Evolutionary conservation across 2,888 invertebrate genomes (phyloP).

Genomic region (Luffia ferchaultella): DNA sequence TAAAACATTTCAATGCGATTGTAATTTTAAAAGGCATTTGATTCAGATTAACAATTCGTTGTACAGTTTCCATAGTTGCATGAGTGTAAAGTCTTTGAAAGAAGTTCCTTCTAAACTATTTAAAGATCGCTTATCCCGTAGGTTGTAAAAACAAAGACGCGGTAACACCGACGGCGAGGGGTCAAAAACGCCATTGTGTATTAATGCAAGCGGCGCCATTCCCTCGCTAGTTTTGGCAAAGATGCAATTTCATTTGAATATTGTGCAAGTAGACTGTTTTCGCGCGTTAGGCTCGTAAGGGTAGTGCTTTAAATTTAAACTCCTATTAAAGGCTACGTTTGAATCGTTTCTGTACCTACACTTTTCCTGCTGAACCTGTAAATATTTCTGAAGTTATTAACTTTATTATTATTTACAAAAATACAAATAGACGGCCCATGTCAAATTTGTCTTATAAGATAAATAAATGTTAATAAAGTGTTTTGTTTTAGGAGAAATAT

Average conservation of each 20-base stretch:
- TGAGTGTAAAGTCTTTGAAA: too few species aligned
- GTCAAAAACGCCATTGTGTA: constrained; percentile 57
- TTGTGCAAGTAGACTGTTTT: constrained; percentile 58
- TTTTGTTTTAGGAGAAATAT: too few species aligned
- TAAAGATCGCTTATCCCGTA: constrained; percentile 52
- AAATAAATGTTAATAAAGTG: too few species aligned
- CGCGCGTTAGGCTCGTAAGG: constrained; percentile 42
- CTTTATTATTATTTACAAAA: too few species aligned
- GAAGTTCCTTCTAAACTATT: constrained; percentile 33
- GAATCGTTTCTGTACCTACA: background rate
- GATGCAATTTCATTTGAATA: constrained; percentile 67
- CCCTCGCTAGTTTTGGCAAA: constrained; percentile 63
- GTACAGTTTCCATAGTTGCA: too few species aligned
- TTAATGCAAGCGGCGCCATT: constrained; percentile 59
- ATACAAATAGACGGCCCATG: too few species aligned
- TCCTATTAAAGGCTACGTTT: background rate
- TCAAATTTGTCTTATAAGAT: too few species aligned
- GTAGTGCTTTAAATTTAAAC: constrained; percentile 54
- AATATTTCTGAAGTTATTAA: too few species aligned
- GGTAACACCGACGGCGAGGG: constrained; percentile 28
- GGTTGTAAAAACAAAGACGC: constrained; percentile 60
- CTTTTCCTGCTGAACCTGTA: too few species aligned
- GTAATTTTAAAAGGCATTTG: too few species aligned
- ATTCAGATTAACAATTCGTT: too few species aligned
- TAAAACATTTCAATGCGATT: too few species aligned